A percentile compares a stretch with the other conserved stretches of the same genome.
These are phyloP conservation scores for Esperia sulphurella DNA, from an alignment of 2,888 invertebrate species.

Conservation along the genomic window DNA sequence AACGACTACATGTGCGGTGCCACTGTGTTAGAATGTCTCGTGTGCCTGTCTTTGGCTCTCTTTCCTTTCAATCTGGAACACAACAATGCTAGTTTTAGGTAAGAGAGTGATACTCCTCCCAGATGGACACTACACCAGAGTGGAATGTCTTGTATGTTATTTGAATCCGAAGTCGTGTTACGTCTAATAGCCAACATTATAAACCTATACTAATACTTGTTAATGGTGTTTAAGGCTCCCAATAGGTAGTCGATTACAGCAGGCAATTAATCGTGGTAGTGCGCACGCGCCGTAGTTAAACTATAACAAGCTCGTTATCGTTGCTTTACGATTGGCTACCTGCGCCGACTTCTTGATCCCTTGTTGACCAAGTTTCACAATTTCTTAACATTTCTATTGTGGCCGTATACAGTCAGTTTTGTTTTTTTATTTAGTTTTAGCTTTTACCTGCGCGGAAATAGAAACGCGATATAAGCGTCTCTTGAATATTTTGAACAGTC, in stretches of 20 bases:
- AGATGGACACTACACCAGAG: no score
- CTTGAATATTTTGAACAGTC: background rate
- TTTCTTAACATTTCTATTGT: background rate
- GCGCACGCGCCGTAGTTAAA: constrained; percentile 41
- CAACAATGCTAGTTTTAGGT: no score
- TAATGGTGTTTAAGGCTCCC: background rate
- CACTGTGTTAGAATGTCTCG: no score
- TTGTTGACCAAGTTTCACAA: constrained; percentile 1
- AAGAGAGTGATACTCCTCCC: no score
- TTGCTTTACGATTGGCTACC: constrained; percentile 35
- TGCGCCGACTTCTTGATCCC: constrained; percentile 2
- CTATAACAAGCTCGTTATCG: constrained; percentile 45
- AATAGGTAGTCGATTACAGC: background rate
- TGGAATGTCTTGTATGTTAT: no score
- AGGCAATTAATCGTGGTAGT: constrained; percentile 34
- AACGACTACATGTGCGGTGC: no score
- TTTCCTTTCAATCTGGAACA: no score
- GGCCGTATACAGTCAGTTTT: background rate
- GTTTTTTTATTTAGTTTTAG: background rate
- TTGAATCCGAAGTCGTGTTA: background rate
- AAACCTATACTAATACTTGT: no score
- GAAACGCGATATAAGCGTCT: no score
- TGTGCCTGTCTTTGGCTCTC: no score
- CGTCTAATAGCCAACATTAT: no score
- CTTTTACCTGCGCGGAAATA: background rate